Evolutionary conservation across 2,888 invertebrate genomes (phyloP), one percentile per base, ranked within the genome.

Genomic region (Iselma pallidipennis): DNA sequence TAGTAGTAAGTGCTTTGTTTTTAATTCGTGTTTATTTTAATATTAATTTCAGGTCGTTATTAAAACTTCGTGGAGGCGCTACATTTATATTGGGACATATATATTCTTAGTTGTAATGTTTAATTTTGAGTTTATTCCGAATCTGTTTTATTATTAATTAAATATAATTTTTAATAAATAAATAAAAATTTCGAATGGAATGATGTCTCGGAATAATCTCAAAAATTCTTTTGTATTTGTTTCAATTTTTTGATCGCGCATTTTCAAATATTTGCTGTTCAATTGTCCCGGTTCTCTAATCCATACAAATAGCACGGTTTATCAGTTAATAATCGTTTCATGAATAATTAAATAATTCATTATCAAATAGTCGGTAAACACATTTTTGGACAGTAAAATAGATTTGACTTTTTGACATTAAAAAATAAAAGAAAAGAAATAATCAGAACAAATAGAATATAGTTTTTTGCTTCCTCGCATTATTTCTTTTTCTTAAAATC

Each of bases 21-120:
- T 76, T 74, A 74, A 71, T 75, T 67, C 70, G 63, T 74, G 72
- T 74, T 75, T 72, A 68, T 60, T 72, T 75, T 71, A 68, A 73
- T 75, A 65, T 76, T 69, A 76, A 71, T 78, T 78, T 77, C 77
- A 78, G 77, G 78, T 76, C 78, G 76, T 74, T 78, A 76, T 75
- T 78, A 76, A 71, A 65, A 59, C 70, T 68, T 57, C 67, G 67
- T 70, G 72, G 71, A 70, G 66, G 68, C 65, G 66, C 73, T 67
- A 61, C 67, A 62, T 71, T 62, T 70, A 66, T n/a, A n/a, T 63
- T 66, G 64, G 42, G 66, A 67, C 61, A 67, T 60, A 67, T 67
- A 65, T 56, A 57, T 56, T 52, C 56, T 57, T 64, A 64, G 64
- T 60, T 64, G 29, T 60, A 60, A 60, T 42, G 25, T 49, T 59